Evolutionary conservation across 2,797 vertebrate genomes (phyloP), one percentile per base, ranked within the genome.

Genomic region (Hippoglossus hippoglossus): DNA sequence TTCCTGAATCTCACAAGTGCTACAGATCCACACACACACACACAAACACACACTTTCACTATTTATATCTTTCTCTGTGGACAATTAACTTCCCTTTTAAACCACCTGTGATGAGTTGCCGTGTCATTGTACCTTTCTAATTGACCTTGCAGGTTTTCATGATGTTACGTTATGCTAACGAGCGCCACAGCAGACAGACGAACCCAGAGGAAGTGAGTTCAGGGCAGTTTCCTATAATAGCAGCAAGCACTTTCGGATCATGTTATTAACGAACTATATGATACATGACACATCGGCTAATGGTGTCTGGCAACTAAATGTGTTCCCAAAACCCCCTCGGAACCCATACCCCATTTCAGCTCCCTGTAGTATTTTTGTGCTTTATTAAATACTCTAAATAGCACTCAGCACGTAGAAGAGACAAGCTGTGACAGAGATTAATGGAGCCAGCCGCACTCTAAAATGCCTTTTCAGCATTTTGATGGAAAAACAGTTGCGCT

Each of bases 111-210:
- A 76, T 57, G 26, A 85, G 81, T 71, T 50, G 71, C 66, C 1
- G 31, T 74, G 77, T 71, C 84, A 69, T 53, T 62, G 26, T 76
- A 41, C 63, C 16, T 72, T 47, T 64, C 69, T 73, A 76, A 83
- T 69, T 79, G 82, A 86, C 81, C 75, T 81, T 77, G 63, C 34
- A 69, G 81, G 24, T 53, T 66, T 83, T 63, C 50, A 66, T 67
- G 79, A 75, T 63, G 28, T 28, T 0, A 46, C 24, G 56, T 39
- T 59, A 66, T 71, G 63, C 56, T 75, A 76, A 83, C 16, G 50
- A 81, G 73, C 62, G 36, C 21, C 0, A 3, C 46, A 34, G 63
- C 26, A 41, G 54, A 4, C 51, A 49, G 67, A 24, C 26, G 51
- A 63, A 44, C 46, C 7, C 46, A 52, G 49, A 36, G n/a, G 61